Evolutionary conservation across 2,797 vertebrate species (phyloP).

Genomic region (Cottoperca gobio): DNA sequence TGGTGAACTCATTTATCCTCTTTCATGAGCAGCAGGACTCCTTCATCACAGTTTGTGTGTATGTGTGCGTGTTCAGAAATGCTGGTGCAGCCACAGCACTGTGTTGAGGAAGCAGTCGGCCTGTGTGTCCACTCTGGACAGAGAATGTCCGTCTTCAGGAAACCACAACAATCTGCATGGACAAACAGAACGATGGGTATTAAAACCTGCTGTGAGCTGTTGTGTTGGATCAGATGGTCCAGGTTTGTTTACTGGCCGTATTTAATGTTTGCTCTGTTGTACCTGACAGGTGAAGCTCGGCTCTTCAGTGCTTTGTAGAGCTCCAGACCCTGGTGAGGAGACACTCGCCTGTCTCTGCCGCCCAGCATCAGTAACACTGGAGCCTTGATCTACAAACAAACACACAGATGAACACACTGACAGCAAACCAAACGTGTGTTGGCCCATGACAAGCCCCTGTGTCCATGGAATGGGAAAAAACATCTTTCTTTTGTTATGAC

Average conservation of each 20-base stretch:
- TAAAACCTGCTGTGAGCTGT: background rate
- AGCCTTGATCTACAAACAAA: conserved; percentile 80
- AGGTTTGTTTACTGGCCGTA: background rate
- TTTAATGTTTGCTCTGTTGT: background rate
- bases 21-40: background rate
- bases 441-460: background rate
- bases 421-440: background rate
- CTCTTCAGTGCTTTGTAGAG: conserved; percentile 87
- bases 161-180: conserved; percentile 87
- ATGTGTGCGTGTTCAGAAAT: conserved; percentile 67
- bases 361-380: conserved; percentile 88
- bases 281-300: conserved; percentile 83
- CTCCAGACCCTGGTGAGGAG: conserved; percentile 88
- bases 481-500: too few relatives aligned
- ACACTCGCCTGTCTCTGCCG: conserved; percentile 85
- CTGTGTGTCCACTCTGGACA: conserved; percentile 84
- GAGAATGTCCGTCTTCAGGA: conserved; percentile 86
- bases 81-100: conserved; percentile 83
- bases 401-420: conserved; percentile 12
- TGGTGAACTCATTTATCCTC: background rate
- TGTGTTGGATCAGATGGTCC: background rate
- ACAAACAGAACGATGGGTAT: too few relatives aligned
- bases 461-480: background rate
- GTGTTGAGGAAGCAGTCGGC: conserved; percentile 86
- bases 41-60: background rate